These are phyloP conservation scores for Poeciliopsis prolifica DNA, from an alignment of 2,113 vertebrate species.

Conservation along the genomic window DNA sequence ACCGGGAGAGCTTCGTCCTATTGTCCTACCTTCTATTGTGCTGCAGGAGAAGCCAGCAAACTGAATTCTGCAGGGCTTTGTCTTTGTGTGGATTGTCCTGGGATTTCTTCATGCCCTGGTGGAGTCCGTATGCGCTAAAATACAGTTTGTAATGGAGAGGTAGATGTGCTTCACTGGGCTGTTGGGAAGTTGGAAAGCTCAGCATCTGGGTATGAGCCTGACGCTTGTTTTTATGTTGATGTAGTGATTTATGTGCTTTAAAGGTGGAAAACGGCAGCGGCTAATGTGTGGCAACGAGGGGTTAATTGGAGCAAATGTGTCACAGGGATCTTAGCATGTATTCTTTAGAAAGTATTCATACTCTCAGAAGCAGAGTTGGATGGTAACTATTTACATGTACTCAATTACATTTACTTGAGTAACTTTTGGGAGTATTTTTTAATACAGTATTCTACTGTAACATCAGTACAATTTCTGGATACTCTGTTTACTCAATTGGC, in stretches of 20 bases:
- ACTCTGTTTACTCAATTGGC: no score
- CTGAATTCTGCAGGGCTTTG: conserved; percentile 77
- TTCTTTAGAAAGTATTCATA: background rate
- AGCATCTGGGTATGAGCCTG: conserved; percentile 34
- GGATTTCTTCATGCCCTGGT: conserved; percentile 50
- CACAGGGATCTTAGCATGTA: background rate
- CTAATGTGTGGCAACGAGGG: conserved; percentile 21
- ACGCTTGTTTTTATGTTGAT: background rate
- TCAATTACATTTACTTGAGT: no score
- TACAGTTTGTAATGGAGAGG: conserved; percentile 56
- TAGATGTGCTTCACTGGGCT: conserved; percentile 47
- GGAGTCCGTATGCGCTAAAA: conserved; percentile 64
- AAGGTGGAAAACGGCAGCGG: conserved; percentile 10
- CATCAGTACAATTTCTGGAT: no score
- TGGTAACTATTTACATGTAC: no score
- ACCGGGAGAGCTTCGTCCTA: conserved; percentile 67
- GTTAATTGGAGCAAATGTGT: conserved; percentile 15
- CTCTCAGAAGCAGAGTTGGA: no score
- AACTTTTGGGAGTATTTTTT: no score
- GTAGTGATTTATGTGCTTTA: conserved; percentile 25
- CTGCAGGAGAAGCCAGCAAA: conserved; percentile 73
- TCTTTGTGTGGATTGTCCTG: conserved; percentile 68
- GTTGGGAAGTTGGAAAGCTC: conserved; percentile 28
- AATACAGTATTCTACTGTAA: no score
- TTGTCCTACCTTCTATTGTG: conserved; percentile 80